These are phyloP conservation scores for Scomber colias DNA, from an alignment of 2,113 vertebrate genomes.

Conservation along the genomic window DNA sequence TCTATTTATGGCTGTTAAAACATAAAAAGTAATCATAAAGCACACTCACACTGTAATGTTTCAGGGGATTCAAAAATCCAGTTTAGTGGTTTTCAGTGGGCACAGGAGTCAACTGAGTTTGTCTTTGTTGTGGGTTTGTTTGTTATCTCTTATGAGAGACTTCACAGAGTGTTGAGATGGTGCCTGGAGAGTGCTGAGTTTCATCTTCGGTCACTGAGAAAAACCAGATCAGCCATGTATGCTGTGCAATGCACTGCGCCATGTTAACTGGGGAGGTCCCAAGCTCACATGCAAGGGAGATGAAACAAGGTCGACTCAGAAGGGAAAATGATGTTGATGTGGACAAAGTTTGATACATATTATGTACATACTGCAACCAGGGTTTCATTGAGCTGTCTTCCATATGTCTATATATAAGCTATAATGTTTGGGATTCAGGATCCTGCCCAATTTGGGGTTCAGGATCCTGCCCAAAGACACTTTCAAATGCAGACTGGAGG, in stretches of 20 bases:
- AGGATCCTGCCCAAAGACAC: too few relatives aligned
- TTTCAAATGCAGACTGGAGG: too few relatives aligned
- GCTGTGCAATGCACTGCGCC: conserved; percentile 4
- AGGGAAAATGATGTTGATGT: conserved; percentile 2
- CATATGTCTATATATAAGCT: too few relatives aligned
- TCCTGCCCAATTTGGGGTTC: too few relatives aligned
- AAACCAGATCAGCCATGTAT: conserved; percentile 12
- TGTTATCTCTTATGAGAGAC: conserved; percentile 22
- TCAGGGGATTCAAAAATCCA: conserved; percentile 4
- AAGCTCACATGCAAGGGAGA: background rate
- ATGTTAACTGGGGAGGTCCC: conserved; percentile 19
- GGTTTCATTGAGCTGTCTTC: background rate
- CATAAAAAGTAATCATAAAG: background rate
- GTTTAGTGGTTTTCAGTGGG: conserved; percentile 3
- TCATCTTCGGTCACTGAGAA: conserved; percentile 34
- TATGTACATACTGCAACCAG: background rate
- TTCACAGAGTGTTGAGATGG: conserved; percentile 28
- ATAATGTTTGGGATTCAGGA: too few relatives aligned
- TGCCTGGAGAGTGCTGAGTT: conserved; percentile 2
- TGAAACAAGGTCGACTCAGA: conserved; percentile 9
- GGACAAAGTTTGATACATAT: background rate
- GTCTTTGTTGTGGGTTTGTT: conserved; percentile 15
- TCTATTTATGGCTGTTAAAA: background rate
- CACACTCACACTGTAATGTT: background rate
- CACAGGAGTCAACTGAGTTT: conserved; percentile 2